Conservation (phyloP, 2,797 vertebrate genomes). For the Argentina silus region DNA sequence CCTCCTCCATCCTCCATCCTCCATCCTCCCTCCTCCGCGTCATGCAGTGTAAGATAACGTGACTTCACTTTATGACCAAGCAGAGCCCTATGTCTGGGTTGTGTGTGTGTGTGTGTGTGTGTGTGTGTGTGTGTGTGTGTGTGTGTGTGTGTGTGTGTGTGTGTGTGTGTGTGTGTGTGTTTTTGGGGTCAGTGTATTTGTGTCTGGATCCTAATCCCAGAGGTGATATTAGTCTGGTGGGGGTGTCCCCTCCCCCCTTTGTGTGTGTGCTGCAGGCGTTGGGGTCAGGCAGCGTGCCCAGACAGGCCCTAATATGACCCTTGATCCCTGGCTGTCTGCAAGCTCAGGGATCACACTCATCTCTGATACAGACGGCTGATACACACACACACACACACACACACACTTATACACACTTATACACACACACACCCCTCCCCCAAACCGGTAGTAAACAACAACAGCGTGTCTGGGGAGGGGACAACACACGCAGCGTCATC, state of each 20-base stretch:
- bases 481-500: constrained; percentile 38
- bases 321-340: constrained; percentile 80
- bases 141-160: constrained; percentile 35
- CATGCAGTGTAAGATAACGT: constrained; percentile 38
- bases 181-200: constrained; percentile 70
- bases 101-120: constrained; percentile 31
- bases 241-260: constrained; percentile 51
- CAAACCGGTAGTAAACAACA: constrained; percentile 33
- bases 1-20: no score
- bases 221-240: constrained; percentile 81
- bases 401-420: neutral
- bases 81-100: constrained; percentile 50
- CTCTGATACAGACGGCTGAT: constrained; percentile 77
- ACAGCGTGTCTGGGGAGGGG: constrained; percentile 40
- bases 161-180: constrained; percentile 18
- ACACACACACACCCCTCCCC: neutral
- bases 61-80: constrained; percentile 75
- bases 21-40: constrained; percentile 47
- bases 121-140: constrained; percentile 26
- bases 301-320: constrained; percentile 77
- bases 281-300: constrained; percentile 76
- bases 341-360: constrained; percentile 71
- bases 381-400: constrained; percentile 24
- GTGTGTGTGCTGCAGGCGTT: constrained; percentile 55
- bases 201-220: constrained; percentile 82